These are phyloP conservation scores for Synergus itoensis DNA, from an alignment of 2,888 invertebrate genomes.

Conservation along the genomic window DNA sequence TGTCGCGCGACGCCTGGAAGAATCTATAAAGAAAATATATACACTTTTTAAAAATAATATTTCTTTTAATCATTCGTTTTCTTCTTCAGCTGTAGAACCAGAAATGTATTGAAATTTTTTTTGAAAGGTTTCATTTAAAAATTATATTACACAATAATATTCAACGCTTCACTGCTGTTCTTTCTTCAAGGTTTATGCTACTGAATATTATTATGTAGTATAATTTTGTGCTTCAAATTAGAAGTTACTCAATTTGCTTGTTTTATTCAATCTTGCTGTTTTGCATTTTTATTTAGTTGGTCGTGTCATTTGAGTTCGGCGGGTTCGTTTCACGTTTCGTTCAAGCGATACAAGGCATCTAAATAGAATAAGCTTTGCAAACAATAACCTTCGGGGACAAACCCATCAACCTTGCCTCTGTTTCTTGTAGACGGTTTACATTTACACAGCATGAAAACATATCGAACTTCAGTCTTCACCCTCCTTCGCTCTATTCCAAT, in stretches of 20 bases:
- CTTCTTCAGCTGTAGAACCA: neutral
- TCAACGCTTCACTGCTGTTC: too few relatives aligned
- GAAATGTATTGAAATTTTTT: neutral
- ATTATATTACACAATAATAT: too few relatives aligned
- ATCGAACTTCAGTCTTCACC: neutral
- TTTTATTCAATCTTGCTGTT: too few relatives aligned
- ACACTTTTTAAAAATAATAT: constrained; percentile 5
- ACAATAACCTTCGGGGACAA: neutral
- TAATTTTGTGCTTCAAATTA: too few relatives aligned
- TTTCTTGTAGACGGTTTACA: neutral
- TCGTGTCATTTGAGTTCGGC: neutral
- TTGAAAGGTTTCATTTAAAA: too few relatives aligned
- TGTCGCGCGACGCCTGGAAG: neutral
- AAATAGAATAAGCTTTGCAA: neutral
- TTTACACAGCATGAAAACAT: neutral
- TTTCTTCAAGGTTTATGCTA: too few relatives aligned
- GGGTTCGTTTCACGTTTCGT: neutral
- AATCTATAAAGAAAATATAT: neutral
- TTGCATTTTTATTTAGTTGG: neutral
- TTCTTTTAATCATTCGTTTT: constrained; percentile 2
- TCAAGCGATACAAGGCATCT: neutral
- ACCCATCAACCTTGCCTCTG: neutral
- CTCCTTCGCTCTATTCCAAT: neutral
- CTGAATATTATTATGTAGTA: too few relatives aligned
- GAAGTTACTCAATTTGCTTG: too few relatives aligned